Evolutionary conservation across 2,113 vertebrate genomes (phyloP).

Genomic region (Cettia cetti): DNA sequence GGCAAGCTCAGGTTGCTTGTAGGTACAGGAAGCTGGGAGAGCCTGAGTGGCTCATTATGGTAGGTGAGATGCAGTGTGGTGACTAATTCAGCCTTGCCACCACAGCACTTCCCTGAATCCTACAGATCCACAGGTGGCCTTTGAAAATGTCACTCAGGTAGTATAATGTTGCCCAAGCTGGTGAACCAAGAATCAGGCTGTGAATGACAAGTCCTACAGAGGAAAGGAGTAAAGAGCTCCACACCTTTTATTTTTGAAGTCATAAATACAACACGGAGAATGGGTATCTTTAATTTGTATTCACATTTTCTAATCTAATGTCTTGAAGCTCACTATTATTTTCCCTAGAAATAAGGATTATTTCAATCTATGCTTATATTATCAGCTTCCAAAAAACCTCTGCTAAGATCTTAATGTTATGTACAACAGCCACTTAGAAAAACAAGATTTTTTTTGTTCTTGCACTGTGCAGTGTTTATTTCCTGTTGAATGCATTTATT

Average conservation of each 20-base stretch:
- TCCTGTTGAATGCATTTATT: conserved; percentile 29
- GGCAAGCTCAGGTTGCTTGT: neutral
- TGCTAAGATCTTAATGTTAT: neutral
- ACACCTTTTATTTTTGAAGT: neutral
- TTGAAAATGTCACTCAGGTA: neutral
- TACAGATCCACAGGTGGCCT: neutral
- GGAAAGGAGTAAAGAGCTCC: neutral
- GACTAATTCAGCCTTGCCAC: neutral
- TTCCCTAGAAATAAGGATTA: neutral
- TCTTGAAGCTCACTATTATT: neutral
- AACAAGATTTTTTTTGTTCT: neutral
- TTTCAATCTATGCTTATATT: neutral
- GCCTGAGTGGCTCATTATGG: neutral
- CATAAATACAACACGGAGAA: rapidly evolving
- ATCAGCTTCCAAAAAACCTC: neutral
- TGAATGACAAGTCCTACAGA: neutral
- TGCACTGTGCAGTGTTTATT: neutral
- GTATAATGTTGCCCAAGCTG: neutral
- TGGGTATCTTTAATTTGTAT: neutral
- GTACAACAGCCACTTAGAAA: neutral
- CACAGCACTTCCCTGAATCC: neutral
- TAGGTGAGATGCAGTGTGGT: neutral
- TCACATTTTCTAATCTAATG: neutral
- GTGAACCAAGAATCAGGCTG: neutral
- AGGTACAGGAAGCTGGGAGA: neutral